These are phyloP conservation scores for Protobothrops flavoviridis DNA, from an alignment of 2,113 vertebrate species.

Conservation along the genomic window DNA sequence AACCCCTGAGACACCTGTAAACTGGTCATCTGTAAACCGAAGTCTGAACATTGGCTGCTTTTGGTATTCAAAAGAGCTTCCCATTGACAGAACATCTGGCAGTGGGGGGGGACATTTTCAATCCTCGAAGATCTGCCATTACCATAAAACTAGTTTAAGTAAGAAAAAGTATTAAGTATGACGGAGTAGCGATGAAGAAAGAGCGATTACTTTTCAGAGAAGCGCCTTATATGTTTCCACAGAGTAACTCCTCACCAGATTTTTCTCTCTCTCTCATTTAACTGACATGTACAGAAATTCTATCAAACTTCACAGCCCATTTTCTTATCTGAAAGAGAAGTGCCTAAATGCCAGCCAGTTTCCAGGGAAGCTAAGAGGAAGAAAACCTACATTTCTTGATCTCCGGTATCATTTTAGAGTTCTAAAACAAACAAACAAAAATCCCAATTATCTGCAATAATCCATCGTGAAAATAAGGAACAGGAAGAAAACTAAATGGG, in stretches of 20 bases:
- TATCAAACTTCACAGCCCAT: not conserved
- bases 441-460: conserved; percentile 12
- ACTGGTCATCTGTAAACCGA: not conserved
- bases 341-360: not conserved
- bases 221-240: not conserved
- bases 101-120: not conserved
- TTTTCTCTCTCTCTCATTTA: not conserved
- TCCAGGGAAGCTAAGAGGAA: not conserved
- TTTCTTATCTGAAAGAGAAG: not conserved
- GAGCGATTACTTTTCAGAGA: not conserved
- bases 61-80: not conserved
- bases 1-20: not conserved
- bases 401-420: not conserved
- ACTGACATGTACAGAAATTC: not conserved
- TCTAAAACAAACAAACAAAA: conserved; percentile 11
- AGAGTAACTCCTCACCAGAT: not conserved
- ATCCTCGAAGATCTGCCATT: not conserved
- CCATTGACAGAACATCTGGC: not conserved
- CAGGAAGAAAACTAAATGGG: not conserved
- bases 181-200: not conserved
- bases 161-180: not conserved
- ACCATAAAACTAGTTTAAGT: not conserved
- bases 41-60: not conserved
- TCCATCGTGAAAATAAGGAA: conserved; percentile 16
- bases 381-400: not conserved